Percentiles rank a stretch among this genome's conserved stretches.
Conservation (phyloP, 2,113 vertebrate genomes). For the Amblyornis subalaris region DNA sequence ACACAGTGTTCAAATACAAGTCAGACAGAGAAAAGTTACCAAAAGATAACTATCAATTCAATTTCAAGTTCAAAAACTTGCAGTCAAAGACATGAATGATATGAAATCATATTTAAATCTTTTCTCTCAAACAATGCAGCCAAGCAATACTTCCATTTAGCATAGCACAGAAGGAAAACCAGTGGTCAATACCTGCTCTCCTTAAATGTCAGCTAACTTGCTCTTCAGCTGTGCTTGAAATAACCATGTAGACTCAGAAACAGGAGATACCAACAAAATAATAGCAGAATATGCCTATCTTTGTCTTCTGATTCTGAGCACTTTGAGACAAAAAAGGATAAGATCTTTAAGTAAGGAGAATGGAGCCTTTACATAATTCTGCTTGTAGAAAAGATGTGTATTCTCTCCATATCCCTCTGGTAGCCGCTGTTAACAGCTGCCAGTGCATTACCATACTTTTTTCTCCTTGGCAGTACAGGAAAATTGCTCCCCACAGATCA, state of each 20-base stretch:
- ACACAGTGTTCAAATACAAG: slow-evolving; percentile 6
- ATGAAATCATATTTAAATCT: slow-evolving; percentile 28
- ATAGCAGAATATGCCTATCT: not conserved
- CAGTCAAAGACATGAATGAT: not conserved
- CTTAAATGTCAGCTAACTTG: not conserved
- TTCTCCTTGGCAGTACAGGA: slow-evolving; percentile 52
- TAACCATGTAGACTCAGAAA: not conserved
- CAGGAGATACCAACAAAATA: not conserved
- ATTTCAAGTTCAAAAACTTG: not conserved
- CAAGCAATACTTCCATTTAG: not conserved
- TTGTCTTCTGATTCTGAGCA: not conserved
- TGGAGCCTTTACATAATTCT: not conserved
- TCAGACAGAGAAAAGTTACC: slow-evolving; percentile 18
- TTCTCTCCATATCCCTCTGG: slow-evolving; percentile 6
- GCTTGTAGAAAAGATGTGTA: not conserved
- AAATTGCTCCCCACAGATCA: slow-evolving; percentile 55
- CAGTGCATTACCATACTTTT: slow-evolving; percentile 18
- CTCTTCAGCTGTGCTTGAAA: not conserved
- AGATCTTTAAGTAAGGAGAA: not conserved
- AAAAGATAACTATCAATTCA: slow-evolving; percentile 24
- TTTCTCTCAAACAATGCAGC: not conserved
- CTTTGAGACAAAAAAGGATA: not conserved
- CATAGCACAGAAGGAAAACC: not conserved
- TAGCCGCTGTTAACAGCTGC: slow-evolving; percentile 55
- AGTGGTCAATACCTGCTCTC: not conserved